Percentiles rank a stretch among this genome's conserved stretches.
phyloP scores from a whole-genome alignment of 2,113 vertebrate genomes.

The Plecotus auritus region DNA sequence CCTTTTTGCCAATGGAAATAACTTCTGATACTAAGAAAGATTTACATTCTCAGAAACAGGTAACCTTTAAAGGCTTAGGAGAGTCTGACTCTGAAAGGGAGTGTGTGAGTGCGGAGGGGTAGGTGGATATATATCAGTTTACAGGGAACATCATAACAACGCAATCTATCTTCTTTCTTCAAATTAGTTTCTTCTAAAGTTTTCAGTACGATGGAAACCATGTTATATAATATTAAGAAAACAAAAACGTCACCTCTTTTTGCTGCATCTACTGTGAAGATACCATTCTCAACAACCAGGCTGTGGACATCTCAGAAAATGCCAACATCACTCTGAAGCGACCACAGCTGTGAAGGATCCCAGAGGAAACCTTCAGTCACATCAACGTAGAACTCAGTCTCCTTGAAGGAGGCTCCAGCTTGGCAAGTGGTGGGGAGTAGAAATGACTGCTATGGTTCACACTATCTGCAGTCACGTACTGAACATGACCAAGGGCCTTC shows the following conservation, averaged over 20 bases:
- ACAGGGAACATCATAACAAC: neutral
- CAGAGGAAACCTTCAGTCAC: neutral
- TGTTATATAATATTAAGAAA: neutral
- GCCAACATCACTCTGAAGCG: neutral
- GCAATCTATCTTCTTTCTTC: neutral
- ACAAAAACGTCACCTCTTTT: neutral
- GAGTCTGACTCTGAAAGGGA: neutral
- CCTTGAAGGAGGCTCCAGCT: neutral
- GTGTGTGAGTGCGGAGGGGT: neutral
- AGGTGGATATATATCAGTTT: neutral
- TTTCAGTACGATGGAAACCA: neutral
- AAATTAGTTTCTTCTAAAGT: neutral
- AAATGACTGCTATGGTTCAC: neutral
- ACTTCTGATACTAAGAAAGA: conserved; percentile 19
- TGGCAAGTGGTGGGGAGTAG: neutral
- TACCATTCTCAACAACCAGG: neutral
- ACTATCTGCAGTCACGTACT: neutral
- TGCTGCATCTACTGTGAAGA: neutral
- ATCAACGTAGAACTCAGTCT: neutral
- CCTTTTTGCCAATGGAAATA: neutral
- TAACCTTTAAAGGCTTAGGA: neutral
- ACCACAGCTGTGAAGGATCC: neutral
- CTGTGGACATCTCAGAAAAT: neutral
- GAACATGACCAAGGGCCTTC: neutral
- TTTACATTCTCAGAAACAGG: neutral